Evolutionary conservation across 2,113 vertebrate genomes (phyloP).

Genomic region (Periophthalmus modestus): DNA sequence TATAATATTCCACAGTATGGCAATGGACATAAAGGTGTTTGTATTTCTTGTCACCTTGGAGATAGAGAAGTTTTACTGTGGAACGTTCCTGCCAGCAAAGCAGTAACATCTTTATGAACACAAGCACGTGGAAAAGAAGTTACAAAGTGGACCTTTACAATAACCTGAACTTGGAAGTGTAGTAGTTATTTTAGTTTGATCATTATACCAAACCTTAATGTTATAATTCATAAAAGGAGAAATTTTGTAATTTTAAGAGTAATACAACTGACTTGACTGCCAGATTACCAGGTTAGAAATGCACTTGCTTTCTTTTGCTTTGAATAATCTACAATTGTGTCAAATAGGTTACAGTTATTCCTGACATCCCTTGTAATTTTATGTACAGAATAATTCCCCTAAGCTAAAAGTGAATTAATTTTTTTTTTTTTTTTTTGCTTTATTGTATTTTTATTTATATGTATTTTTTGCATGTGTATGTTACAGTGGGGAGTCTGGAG

Average conservation of each 20-base stretch:
- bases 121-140: not conserved
- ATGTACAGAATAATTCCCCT: too few species aligned
- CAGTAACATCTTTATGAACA: too few species aligned
- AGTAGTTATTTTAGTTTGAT: not conserved
- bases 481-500: conserved; percentile 88
- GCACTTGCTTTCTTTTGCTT: not conserved
- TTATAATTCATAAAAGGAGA: not conserved
- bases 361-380: too few species aligned
- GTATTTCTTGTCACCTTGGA: too few species aligned
- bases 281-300: not conserved
- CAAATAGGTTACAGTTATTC: too few species aligned
- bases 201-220: not conserved
- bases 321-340: too few species aligned
- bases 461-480: conserved; percentile 20
- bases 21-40: too few species aligned
- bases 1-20: not conserved
- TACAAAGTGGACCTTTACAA: not conserved
- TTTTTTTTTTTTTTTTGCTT: too few species aligned
- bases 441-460: not conserved
- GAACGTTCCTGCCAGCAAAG: too few species aligned
- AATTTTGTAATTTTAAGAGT: not conserved
- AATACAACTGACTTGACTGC: too few species aligned
- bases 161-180: not conserved
- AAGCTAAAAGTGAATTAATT: not conserved
- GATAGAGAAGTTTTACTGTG: not conserved